These are phyloP conservation scores for Typhlichthys subterraneus DNA, from an alignment of 2,797 vertebrate genomes.

Conservation along the genomic window DNA sequence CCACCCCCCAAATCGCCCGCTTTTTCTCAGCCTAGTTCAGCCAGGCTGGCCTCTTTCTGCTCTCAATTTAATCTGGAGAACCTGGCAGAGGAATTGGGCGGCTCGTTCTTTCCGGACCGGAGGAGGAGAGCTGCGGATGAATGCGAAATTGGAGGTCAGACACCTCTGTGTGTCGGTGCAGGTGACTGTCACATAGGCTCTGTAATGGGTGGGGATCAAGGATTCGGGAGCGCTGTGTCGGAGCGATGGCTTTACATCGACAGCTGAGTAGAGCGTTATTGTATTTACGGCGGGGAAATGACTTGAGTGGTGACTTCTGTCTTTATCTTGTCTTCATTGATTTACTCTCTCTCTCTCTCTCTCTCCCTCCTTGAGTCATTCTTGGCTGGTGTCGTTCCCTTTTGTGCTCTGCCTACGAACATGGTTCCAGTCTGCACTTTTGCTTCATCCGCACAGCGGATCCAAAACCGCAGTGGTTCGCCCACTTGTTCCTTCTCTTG, in stretches of 20 bases:
- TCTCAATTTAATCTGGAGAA: constrained; percentile 50
- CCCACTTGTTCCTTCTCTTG: no score
- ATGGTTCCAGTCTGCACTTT: no score
- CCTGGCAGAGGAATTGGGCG: constrained; percentile 28
- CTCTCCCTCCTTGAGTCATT: not conserved
- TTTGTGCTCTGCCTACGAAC: no score
- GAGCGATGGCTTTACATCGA: no score
- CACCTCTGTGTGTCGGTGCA: not conserved
- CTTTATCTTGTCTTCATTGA: not conserved
- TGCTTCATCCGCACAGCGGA: no score
- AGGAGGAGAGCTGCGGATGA: no score
- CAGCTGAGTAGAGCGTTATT: no score
- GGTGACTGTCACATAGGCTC: no score
- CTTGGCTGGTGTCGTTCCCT: no score
- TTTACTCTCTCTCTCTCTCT: not conserved
- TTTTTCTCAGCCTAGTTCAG: constrained; percentile 14
- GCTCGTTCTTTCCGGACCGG: constrained; percentile 25
- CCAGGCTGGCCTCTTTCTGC: constrained; percentile 11
- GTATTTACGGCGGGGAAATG: no score
- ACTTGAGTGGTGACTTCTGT: no score
- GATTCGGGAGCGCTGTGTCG: not conserved
- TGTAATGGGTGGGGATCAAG: constrained; percentile 18
- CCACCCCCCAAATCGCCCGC: constrained; percentile 1
- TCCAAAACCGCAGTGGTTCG: no score
- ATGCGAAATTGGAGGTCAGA: constrained; percentile 46